These are phyloP conservation scores for Loriculus beryllinus DNA, from an alignment of 2,797 vertebrate species.

Conservation along the genomic window DNA sequence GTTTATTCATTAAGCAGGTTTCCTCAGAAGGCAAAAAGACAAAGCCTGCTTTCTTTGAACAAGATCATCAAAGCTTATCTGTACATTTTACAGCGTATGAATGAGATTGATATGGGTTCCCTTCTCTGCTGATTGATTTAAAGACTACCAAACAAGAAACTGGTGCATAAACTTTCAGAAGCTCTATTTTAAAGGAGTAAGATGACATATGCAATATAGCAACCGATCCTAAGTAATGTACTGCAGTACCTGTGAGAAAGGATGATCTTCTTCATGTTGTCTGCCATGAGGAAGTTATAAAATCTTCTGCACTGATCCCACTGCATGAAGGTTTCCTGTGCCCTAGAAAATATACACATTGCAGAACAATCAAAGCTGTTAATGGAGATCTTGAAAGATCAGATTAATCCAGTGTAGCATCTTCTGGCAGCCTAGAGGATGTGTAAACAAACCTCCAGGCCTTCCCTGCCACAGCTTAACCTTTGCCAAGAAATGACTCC, in stretches of 20 bases:
- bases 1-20: not conserved
- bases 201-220: not conserved
- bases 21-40: not conserved
- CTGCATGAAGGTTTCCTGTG: conserved; percentile 96
- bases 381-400: not conserved
- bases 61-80: not conserved
- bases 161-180: not conserved
- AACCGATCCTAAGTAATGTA: not conserved
- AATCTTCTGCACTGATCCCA: conserved; percentile 98
- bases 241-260: conserved; percentile 90
- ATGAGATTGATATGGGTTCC: not conserved
- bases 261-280: conserved; percentile 99
- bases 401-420: not conserved
- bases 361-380: not conserved
- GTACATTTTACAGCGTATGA: not conserved
- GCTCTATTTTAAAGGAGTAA: not conserved
- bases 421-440: not conserved
- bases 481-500: conserved; percentile 6
- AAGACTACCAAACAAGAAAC: not conserved
- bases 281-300: conserved; percentile 99
- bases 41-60: not conserved
- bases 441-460: not conserved
- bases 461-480: not conserved
- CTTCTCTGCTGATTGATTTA: not conserved
- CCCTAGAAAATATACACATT: conserved; percentile 71